These are phyloP conservation scores for Psylliodes chrysocephalus DNA, from an alignment of 2,888 invertebrate species.

Conservation along the genomic window DNA sequence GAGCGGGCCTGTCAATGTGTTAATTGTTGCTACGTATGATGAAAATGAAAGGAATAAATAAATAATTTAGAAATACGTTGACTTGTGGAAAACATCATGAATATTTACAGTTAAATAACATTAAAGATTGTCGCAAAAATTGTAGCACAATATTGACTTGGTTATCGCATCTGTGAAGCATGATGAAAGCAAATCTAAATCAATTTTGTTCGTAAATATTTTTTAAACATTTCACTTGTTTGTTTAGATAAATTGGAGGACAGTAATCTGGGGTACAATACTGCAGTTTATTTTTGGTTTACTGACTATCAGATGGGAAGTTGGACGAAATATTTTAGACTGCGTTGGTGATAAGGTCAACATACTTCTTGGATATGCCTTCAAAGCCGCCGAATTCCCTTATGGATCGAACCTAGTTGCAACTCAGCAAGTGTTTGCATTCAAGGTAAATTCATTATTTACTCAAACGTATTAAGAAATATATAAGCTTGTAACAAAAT, in stretches of 20 bases:
- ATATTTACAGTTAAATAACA: too few relatives aligned
- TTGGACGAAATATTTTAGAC: conserved; percentile 77
- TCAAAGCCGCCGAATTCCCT: conserved; percentile 84
- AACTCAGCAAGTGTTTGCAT: conserved; percentile 78
- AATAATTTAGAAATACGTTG: too few relatives aligned
- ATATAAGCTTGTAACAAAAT: too few relatives aligned
- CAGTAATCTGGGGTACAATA: conserved; percentile 81
- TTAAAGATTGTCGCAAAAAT: too few relatives aligned
- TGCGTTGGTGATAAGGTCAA: conserved; percentile 74
- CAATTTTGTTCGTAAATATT: too few relatives aligned
- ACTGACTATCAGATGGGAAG: conserved; percentile 84
- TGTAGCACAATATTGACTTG: too few relatives aligned
- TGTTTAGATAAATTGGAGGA: conserved; percentile 79
- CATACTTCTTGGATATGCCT: conserved; percentile 81
- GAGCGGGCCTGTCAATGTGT: too few relatives aligned
- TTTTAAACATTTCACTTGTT: conserved; percentile 20
- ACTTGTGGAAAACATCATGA: too few relatives aligned
- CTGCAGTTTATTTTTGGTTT: conserved; percentile 88
- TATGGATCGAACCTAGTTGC: conserved; percentile 77
- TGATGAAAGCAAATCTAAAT: too few relatives aligned
- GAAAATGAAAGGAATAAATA: too few relatives aligned
- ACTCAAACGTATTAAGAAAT: background rate
- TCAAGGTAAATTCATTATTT: conserved; percentile 72
- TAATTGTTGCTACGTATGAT: too few relatives aligned
- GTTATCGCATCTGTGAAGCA: too few relatives aligned